A percentile compares a stretch with the other conserved stretches of the same genome.
These are phyloP conservation scores for Enteromius paludinosus DNA, from an alignment of 2,797 vertebrate species.

Conservation along the genomic window DNA sequence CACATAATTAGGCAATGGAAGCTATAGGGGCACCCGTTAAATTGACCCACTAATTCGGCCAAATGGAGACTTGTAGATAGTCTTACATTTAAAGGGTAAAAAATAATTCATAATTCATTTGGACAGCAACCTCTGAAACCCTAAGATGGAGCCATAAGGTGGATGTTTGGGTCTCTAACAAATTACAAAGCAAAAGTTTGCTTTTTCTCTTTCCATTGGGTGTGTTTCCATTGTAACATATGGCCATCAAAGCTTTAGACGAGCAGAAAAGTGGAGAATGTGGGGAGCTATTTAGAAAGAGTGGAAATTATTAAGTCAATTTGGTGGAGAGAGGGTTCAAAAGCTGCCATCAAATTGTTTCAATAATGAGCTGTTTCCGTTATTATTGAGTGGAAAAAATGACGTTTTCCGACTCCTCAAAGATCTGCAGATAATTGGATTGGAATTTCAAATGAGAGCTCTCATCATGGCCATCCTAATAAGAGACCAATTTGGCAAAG, in stretches of 20 bases:
- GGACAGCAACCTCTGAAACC: slow-evolving; percentile 36
- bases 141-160: slow-evolving; percentile 10
- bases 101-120: slow-evolving; percentile 59
- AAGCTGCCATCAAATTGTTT: slow-evolving; percentile 64
- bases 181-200: slow-evolving; percentile 19
- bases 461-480: slow-evolving; percentile 46
- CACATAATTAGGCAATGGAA: slow-evolving; percentile 43
- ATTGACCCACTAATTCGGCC: slow-evolving; percentile 43
- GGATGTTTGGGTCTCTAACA: slow-evolving; percentile 41
- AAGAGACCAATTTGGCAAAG: slow-evolving; percentile 47
- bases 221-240: slow-evolving; percentile 64
- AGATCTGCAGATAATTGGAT: slow-evolving; percentile 59
- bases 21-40: slow-evolving; percentile 7
- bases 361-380: slow-evolving; percentile 68
- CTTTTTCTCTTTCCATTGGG: slow-evolving; percentile 53
- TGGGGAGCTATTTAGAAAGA: slow-evolving; percentile 58
- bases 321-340: slow-evolving; percentile 61
- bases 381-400: slow-evolving; percentile 63
- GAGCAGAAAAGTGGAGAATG: slow-evolving; percentile 38
- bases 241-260: slow-evolving; percentile 59
- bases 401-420: slow-evolving; percentile 59
- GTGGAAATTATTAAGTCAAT: slow-evolving; percentile 64
- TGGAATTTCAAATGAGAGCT: slow-evolving; percentile 62
- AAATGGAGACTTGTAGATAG: slow-evolving; percentile 43
- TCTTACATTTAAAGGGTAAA: slow-evolving; percentile 53